phyloP scores from a whole-genome alignment of 2,113 vertebrate genomes.

The Anolis sagrei region DNA sequence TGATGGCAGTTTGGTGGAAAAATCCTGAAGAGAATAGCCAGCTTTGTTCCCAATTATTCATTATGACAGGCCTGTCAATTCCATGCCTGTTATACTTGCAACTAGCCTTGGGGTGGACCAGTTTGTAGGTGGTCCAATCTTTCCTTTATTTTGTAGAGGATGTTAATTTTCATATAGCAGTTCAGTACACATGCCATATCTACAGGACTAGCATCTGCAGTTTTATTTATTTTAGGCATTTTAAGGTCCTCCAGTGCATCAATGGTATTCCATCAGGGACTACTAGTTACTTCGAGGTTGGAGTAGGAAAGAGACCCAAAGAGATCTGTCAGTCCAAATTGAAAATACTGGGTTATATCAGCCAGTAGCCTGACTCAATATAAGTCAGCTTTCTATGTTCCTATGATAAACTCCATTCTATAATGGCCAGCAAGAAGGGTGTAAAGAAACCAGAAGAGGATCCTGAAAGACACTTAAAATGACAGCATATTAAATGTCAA shows the following conservation, averaged over 20 bases:
- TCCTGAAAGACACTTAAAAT: conserved; percentile 15
- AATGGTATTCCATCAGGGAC: too few relatives aligned
- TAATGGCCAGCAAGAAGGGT: rapidly evolving
- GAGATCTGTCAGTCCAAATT: neutral
- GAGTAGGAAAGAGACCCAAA: neutral
- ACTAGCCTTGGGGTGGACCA: neutral
- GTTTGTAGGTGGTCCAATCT: neutral
- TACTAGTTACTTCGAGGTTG: too few relatives aligned
- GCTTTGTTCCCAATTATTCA: neutral
- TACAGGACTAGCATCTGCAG: too few relatives aligned
- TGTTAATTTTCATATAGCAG: neutral
- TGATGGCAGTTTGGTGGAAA: neutral
- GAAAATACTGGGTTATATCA: too few relatives aligned
- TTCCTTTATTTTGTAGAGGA: neutral
- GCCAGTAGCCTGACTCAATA: too few relatives aligned
- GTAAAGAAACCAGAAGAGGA: neutral
- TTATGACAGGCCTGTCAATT: neutral
- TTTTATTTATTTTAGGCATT: too few relatives aligned
- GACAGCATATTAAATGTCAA: conserved; percentile 12
- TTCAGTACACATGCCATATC: too few relatives aligned
- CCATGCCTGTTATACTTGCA: neutral
- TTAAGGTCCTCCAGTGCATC: neutral
- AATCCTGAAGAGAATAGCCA: neutral
- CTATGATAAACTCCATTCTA: neutral
- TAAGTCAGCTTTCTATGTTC: neutral